Evolutionary conservation across 30 jellyfish, hydroid and myxozoan species (phyloP), one percentile per base, ranked within the genome.

Genomic region (Hydra vulgaris): DNA sequence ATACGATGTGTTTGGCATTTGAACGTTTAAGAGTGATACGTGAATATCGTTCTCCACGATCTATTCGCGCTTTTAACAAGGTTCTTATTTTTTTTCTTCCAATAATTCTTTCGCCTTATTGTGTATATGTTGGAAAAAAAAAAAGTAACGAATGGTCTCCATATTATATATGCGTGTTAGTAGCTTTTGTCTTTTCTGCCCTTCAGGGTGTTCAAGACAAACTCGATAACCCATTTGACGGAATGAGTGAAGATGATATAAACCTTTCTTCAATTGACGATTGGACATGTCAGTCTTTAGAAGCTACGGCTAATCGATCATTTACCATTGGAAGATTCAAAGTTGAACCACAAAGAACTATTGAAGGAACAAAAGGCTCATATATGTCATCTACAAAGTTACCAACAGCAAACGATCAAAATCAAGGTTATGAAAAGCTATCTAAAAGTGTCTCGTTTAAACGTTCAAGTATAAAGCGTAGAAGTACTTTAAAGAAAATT

Each of bases 121-220:
- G 85, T 80, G 97, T 94, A 7, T 53, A 19, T 21, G 82, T 54
- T 21, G 95, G 90, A 15, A 82, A 86, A 8, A 54, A 52, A 72
- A 88, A 61, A 56, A 55, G 71, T 53, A 84, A 73, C 78, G 54
- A 23, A 7, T 94, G 96, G 96, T 66, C 95, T 72, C 94, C 99
- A 61, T 94, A 94, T 79, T 77, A 81, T 72, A 84, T 89, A 17
- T 96, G 95, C 16, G 83, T 87, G 15, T 72, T 94, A 70, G 96
- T 89, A 71, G 80, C 99, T 53, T 89, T 89, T 80, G 73, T 88
- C 73, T 94, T 94, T 67, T 95, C 97, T 26, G 89, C 95, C 17
- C 68, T 94, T 74, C 99, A 94, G 79, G 96, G 97, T 23, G 99
- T 94, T 26, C 99, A 94, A 78, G 99, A 94, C 74, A 88, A 89